Base-by-base conservation (phyloP, 2,113 vertebrate genomes). In the Amphiprion percula region DNA sequence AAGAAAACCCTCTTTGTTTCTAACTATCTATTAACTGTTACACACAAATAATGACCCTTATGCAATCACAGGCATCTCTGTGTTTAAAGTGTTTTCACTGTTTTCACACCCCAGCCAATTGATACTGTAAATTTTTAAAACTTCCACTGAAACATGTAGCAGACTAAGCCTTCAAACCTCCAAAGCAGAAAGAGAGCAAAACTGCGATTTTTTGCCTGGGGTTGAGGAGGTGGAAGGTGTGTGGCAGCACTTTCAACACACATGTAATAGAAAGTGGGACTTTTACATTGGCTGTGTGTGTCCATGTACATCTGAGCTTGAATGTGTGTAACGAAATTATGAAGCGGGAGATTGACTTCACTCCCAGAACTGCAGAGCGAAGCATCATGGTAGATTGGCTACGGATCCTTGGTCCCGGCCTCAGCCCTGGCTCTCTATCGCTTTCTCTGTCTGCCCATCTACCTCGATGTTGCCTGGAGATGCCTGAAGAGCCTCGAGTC, bases 321-420 rank as follows among this genome's bases (percentile, higher is more conserved):
- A 82, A 81, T 80, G 80, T 74, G 78, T 65, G 74, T 77, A 81
- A 66, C 52, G 24, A 66, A 68, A 81, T 87, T 61, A 83, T 90
- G 68, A 77, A 77, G 64, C 63, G 21, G 66, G 56, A 84, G 82
- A 84, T 78, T 85, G 83, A 86, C 82, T 86, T 74, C 61, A 69
- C 54, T 87, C 68, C 73, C 69, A 74, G 63, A 86, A 71, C 75
- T 66, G 75, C 78, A 76, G 73, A 88, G 77, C 17, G 39, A 77
- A 68, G 84, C 82, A 82, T 83, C 65, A 74, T 54, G 76, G 63
- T 64, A 84, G 76, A 90, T 84, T 85, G 66, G 84, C 61, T 60
- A 79, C 33, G 53, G 69, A 69, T 70, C 60, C 61, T 65, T 74
- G 50, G 52, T 60, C 41, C 52, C 2, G 19, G 41, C 41, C 33